Percentiles rank a stretch among this genome's conserved stretches.
Evolutionary conservation across 1,140 invertebrate genomes (phyloP).

Genomic region (Stegodyphus dumicola): DNA sequence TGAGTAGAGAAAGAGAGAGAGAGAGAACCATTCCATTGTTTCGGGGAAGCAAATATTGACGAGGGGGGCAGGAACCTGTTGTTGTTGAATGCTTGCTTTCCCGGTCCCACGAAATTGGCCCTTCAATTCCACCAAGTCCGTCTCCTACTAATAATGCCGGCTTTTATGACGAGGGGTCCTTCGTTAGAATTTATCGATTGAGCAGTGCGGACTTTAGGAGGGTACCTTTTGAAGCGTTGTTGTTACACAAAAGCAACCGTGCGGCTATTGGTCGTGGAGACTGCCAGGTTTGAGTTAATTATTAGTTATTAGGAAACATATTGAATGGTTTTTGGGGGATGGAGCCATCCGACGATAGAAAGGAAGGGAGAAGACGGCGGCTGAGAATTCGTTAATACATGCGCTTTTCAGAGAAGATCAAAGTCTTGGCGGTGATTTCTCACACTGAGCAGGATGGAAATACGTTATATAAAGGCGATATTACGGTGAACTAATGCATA

Average conservation of each 20-base stretch:
- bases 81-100: conserved; percentile 46
- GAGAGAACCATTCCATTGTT: conserved; percentile 18
- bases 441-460: too few species aligned
- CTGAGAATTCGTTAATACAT: too few species aligned
- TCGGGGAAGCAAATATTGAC: conserved; percentile 49
- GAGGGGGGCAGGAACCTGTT: conserved; percentile 28
- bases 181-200: conserved; percentile 56
- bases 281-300: conserved; percentile 26
- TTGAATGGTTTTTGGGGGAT: neutral
- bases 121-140: too few species aligned
- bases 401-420: too few species aligned
- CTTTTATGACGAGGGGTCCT: conserved; percentile 33
- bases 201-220: neutral
- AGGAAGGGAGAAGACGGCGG: too few species aligned
- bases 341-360: neutral
- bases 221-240: neutral
- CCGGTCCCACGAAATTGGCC: conserved; percentile 5
- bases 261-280: conserved; percentile 9
- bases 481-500: too few species aligned
- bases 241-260: neutral
- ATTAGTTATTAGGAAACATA: conserved; percentile 28
- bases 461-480: too few species aligned
- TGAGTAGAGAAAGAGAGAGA: too few species aligned
- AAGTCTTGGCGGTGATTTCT: too few species aligned
- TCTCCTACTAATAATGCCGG: conserved; percentile 28